These are phyloP conservation scores for Microtus obscurus DNA, from an alignment of 2,797 vertebrate genomes.

Conservation along the genomic window DNA sequence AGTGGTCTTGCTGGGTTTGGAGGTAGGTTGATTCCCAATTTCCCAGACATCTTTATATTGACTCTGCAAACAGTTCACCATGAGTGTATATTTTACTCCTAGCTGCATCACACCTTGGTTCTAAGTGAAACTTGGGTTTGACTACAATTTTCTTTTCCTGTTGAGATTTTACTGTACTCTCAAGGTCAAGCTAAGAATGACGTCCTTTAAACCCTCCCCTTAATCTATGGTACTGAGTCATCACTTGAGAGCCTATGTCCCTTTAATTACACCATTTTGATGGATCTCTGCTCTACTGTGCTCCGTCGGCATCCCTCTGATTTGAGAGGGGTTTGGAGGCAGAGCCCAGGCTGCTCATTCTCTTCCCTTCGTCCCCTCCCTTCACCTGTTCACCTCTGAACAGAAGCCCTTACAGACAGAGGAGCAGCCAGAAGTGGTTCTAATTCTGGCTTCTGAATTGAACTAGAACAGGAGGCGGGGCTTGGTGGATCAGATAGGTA, in stretches of 20 bases:
- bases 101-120: neutral
- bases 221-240: constrained; percentile 5
- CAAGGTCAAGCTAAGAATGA: constrained; percentile 35
- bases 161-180: constrained; percentile 38
- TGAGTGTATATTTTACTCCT: constrained; percentile 6
- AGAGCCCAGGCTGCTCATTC: neutral
- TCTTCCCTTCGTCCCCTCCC: neutral
- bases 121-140: constrained; percentile 30
- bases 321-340: neutral
- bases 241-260: neutral
- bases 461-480: constrained; percentile 24
- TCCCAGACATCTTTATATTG: neutral
- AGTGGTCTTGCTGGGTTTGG: no score
- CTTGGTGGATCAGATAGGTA: constrained; percentile 52
- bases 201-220: neutral
- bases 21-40: no score
- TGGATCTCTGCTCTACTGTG: constrained; percentile 25
- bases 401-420: constrained; percentile 2
- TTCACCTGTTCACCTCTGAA: constrained; percentile 45
- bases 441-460: constrained; percentile 68
- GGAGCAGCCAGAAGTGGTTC: constrained; percentile 37
- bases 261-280: constrained; percentile 17
- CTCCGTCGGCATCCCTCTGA: neutral
- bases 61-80: neutral
- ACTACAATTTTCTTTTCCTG: constrained; percentile 8